Base-by-base conservation (phyloP, 1,140 invertebrate species). In the Archivesica marissinica region DNA sequence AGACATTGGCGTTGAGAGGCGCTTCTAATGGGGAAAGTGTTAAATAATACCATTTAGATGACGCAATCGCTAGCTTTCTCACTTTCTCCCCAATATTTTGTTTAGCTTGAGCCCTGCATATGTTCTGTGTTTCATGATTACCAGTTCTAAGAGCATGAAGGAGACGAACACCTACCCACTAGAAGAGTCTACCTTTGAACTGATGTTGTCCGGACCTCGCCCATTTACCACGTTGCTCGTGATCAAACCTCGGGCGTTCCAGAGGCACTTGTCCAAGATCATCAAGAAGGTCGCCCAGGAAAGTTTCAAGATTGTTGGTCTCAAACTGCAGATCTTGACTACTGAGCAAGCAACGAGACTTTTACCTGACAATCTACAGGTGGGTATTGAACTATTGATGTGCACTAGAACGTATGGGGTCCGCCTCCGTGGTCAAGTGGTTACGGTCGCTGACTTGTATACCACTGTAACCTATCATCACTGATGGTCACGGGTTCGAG, bases 251-350 rank as follows among this genome's bases (percentile, higher is more conserved):
- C 59, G 81, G 17, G 92, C 90, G 6, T 88, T 91, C 1, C 82
- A 76, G 11, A 88, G 88, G 64, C 90, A 93, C 54, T 85, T 93
- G 30, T 41, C 89, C 25, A 92, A 90, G 77, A 87, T 93, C 4
- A 44, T 93, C 11, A 89, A 89, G 76, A 89, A 90, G 50, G 47
- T 93, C 30, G 85, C 86, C 2, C 90, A 90, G n/a, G 92, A 93
- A 64, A 86, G 86, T 15, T 93, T 93, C 83, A 83, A 47, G 17
- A 84, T 93, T 28, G 89, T 92, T 4, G 93, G 81, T 20, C 61
- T 93, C 2, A 85, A 83, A 20, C 66, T 91, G 4, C 70, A 76
- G 17, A 35, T 89, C 11, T 50, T 93, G 23, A 47, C 68, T 13
- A n/a, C 61, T 41, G 64, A 78, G 4, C 28, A 88, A 64, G 91